Conservation (phyloP, 2,113 vertebrate genomes). For the Natator depressus region DNA sequence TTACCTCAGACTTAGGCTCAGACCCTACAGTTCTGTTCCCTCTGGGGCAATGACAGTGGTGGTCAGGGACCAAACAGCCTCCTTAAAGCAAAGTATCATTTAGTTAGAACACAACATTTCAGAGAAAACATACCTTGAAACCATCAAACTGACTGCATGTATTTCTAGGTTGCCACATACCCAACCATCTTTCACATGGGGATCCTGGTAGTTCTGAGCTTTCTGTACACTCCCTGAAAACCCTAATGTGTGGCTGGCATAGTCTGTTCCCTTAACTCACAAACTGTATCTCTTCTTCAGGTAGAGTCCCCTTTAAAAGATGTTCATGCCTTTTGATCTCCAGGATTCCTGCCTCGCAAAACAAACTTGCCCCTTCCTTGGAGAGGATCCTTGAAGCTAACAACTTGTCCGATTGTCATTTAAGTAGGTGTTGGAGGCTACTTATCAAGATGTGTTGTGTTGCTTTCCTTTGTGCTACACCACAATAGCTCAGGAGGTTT, state of each 20-base stretch:
- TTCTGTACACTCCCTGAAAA: background rate
- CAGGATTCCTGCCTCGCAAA: background rate
- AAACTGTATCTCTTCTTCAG: background rate
- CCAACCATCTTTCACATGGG: background rate
- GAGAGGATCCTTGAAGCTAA: background rate
- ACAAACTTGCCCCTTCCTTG: background rate
- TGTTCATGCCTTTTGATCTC: background rate
- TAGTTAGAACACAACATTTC: background rate
- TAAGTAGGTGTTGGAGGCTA: background rate
- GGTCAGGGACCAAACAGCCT: background rate
- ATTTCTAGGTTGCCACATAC: background rate
- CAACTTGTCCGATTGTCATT: rapidly evolving
- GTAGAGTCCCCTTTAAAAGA: background rate
- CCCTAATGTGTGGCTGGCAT: background rate
- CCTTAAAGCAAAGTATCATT: background rate
- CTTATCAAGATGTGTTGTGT: background rate
- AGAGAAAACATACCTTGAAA: background rate
- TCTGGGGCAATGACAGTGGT: background rate
- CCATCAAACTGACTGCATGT: background rate
- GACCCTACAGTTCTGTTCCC: background rate
- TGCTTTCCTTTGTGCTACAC: background rate
- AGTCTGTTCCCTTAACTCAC: background rate
- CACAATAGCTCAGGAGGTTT: background rate
- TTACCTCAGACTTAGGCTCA: background rate
- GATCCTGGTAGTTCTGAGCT: background rate